These are phyloP conservation scores for Alfaro cultratus DNA, from an alignment of 2,797 vertebrate species.

Conservation along the genomic window DNA sequence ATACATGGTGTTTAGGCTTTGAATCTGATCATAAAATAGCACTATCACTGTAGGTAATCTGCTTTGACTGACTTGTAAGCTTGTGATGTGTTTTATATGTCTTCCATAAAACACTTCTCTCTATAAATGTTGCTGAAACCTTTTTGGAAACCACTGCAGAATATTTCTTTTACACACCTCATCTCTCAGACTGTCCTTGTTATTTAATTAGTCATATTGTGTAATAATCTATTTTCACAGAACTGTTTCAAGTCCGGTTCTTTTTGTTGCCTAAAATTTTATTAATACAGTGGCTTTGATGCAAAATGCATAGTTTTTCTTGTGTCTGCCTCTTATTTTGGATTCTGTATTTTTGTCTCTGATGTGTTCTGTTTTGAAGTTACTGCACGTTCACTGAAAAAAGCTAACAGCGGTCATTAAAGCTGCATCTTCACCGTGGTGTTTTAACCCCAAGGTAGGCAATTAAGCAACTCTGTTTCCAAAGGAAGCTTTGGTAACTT, in stretches of 20 bases:
- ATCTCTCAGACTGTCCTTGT: not conserved
- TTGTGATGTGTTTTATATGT: not conserved
- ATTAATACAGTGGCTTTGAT: slow-evolving; percentile 13
- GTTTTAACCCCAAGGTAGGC: slow-evolving; percentile 30
- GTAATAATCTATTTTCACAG: not conserved
- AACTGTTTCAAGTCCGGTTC: not conserved
- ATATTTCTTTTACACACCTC: not conserved
- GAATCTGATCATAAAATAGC: slow-evolving; percentile 18
- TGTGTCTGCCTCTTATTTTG: slow-evolving; percentile 22
- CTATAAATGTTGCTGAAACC: not conserved
- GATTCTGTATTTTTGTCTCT: slow-evolving; percentile 38
- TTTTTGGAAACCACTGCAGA: not conserved
- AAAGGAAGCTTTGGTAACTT: not conserved
- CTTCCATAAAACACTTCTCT: not conserved
- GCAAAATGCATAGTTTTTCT: slow-evolving; percentile 3
- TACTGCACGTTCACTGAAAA: slow-evolving; percentile 27
- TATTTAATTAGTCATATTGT: slow-evolving; percentile 16
- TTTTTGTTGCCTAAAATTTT: not conserved
- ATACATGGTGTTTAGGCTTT: slow-evolving; percentile 48
- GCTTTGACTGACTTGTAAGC: slow-evolving; percentile 15
- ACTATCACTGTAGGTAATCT: slow-evolving; percentile 23
- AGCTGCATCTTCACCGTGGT: slow-evolving; percentile 26
- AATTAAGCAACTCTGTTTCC: slow-evolving; percentile 39
- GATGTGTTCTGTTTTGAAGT: slow-evolving; percentile 32
- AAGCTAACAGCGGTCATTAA: slow-evolving; percentile 40